Percentiles rank a stretch among this genome's conserved stretches.
Conservation (phyloP, 2,113 vertebrate genomes). For the Sander lucioperca region DNA sequence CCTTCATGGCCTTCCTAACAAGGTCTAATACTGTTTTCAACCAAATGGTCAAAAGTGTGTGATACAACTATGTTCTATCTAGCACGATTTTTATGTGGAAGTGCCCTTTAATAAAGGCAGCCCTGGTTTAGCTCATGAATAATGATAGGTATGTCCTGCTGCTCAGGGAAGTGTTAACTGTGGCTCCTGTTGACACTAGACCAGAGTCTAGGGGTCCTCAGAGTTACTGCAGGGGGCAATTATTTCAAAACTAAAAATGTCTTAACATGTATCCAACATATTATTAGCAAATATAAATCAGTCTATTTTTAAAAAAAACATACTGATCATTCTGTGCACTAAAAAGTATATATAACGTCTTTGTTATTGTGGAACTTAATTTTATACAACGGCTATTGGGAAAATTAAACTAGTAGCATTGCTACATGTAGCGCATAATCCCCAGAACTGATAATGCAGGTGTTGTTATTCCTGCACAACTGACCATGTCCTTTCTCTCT, state of each 20-base stretch:
- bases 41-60: slow-evolving; percentile 1
- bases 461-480: background rate
- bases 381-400: background rate
- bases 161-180: slow-evolving; percentile 15
- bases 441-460: background rate
- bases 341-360: too few species aligned
- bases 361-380: too few species aligned
- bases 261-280: too few species aligned
- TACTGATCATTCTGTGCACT: too few species aligned
- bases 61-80: background rate
- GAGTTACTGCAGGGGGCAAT: too few species aligned
- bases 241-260: too few species aligned
- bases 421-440: background rate
- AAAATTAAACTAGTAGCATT: background rate
- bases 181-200: background rate
- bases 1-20: background rate
- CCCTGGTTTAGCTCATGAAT: slow-evolving; percentile 1
- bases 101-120: background rate
- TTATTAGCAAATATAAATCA: too few species aligned
- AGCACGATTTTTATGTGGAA: background rate
- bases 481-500: background rate
- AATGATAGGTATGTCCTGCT: slow-evolving; percentile 8
- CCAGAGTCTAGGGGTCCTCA: too few species aligned
- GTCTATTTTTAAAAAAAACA: too few species aligned
- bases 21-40: slow-evolving; percentile 22